These are phyloP conservation scores for Marronus borbonicus DNA, from an alignment of 2,888 invertebrate species.

Conservation along the genomic window DNA sequence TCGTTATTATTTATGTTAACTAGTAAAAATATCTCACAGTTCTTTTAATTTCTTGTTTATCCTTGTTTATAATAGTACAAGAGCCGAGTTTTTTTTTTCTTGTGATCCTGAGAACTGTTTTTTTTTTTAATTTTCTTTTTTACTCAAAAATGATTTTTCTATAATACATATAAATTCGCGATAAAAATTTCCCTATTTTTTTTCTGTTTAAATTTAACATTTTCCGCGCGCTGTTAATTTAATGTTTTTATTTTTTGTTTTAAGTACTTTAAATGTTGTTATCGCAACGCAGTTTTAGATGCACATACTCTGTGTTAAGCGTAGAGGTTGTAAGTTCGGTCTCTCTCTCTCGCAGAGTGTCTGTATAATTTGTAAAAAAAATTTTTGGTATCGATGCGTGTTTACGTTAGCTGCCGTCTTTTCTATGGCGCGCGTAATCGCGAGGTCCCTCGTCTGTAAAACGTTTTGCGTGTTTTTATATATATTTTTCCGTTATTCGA, in stretches of 20 bases:
- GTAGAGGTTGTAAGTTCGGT: neutral
- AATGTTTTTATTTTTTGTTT: neutral
- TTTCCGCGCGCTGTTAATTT: slow-evolving; percentile 1
- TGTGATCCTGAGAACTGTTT: slow-evolving; percentile 68
- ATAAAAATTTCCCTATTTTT: slow-evolving; percentile 11
- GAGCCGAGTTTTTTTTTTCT: slow-evolving; percentile 63
- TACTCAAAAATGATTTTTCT: neutral
- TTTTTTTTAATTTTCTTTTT: slow-evolving; percentile 16
- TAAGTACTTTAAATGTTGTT: neutral
- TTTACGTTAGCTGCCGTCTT: slow-evolving; percentile 46
- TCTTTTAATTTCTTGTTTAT: slow-evolving; percentile 54
- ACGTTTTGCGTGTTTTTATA: neutral
- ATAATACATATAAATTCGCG: slow-evolving; percentile 16
- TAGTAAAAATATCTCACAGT: slow-evolving; percentile 71
- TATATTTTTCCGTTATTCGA: neutral
- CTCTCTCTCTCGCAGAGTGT: slow-evolving; percentile 12
- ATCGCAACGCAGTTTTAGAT: slow-evolving; percentile 9
- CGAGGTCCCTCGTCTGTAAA: slow-evolving; percentile 28
- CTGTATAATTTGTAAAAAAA: neutral
- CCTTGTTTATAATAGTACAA: slow-evolving; percentile 60
- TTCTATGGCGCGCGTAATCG: slow-evolving; percentile 51
- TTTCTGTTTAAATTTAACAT: slow-evolving; percentile 6
- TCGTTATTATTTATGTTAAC: slow-evolving; percentile 60
- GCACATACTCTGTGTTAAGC: slow-evolving; percentile 10
- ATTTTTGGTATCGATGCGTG: slow-evolving; percentile 41